Conservation (phyloP, 2,888 invertebrate species). For the Cabera pusaria region DNA sequence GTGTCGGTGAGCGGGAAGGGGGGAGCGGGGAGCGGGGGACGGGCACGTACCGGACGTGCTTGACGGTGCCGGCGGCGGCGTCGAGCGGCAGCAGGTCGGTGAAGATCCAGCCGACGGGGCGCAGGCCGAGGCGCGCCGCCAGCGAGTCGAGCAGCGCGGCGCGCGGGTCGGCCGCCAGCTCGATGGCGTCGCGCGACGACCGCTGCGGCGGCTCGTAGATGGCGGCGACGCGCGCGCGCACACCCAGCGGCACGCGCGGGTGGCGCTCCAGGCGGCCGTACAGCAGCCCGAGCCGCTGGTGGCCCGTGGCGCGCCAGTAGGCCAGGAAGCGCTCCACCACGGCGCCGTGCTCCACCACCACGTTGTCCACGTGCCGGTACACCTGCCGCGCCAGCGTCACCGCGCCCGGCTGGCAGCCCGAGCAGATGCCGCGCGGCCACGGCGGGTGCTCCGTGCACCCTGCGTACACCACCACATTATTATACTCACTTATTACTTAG, state of each 20-base stretch:
- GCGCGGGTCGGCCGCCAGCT: slow-evolving; percentile 85
- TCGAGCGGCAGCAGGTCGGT: slow-evolving; percentile 97
- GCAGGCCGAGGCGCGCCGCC: slow-evolving; percentile 90
- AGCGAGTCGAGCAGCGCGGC: slow-evolving; percentile 89
- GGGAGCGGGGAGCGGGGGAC: background rate
- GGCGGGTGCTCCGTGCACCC: slow-evolving; percentile 98
- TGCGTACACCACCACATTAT: slow-evolving; percentile 32
- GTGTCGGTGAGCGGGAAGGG: background rate
- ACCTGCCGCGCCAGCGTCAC: slow-evolving; percentile 97
- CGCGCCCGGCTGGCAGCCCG: slow-evolving; percentile 98
- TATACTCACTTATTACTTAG: no score
- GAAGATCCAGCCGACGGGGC: slow-evolving; percentile 97
- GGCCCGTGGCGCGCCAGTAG: slow-evolving; percentile 97
- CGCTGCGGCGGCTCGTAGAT: slow-evolving; percentile 99
- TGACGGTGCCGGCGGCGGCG: slow-evolving; percentile 92
- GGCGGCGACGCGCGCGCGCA: slow-evolving; percentile 92
- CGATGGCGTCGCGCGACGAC: slow-evolving; percentile 88
- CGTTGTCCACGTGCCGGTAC: slow-evolving; percentile 98
- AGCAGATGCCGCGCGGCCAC: slow-evolving; percentile 99
- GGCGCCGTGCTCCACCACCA: slow-evolving; percentile 97
- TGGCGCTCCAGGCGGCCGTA: slow-evolving; percentile 97
- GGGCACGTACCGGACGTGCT: slow-evolving; percentile 73
- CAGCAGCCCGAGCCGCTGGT: slow-evolving; percentile 96
- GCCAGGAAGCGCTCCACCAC: slow-evolving; percentile 98
- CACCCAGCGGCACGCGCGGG: slow-evolving; percentile 78